Percentiles rank a stretch among this genome's conserved stretches.
These are phyloP conservation scores for Stegastes partitus DNA, from an alignment of 2,113 vertebrate species.

Conservation along the genomic window DNA sequence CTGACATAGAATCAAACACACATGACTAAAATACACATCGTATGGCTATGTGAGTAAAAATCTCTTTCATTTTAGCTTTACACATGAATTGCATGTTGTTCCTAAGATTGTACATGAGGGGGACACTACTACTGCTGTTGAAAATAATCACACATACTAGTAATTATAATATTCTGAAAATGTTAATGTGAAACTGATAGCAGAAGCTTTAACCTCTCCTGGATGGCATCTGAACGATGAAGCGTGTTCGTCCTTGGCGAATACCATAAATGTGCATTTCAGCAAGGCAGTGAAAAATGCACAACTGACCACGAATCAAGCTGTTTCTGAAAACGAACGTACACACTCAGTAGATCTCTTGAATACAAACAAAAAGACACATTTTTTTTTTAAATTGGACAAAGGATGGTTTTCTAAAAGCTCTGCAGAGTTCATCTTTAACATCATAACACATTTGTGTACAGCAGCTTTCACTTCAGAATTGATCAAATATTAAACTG, in stretches of 20 bases:
- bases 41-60: no score
- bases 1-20: no score
- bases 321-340: background rate
- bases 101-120: background rate
- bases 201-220: no score
- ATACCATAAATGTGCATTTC: background rate
- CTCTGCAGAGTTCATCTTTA: background rate
- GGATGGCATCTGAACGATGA: no score
- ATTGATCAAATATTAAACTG: conserved; percentile 17
- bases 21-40: no score
- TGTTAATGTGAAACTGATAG: background rate
- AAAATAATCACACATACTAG: background rate
- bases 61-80: no score
- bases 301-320: background rate
- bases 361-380: background rate
- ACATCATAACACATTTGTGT: conserved; percentile 4
- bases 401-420: background rate
- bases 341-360: background rate
- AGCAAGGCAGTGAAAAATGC: background rate
- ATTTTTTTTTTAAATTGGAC: background rate
- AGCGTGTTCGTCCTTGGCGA: conserved; percentile 1
- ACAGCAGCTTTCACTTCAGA: background rate
- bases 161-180: background rate
- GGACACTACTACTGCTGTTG: background rate
- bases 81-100: background rate